Conservation (phyloP, 35 echinoderm and acorn worm species). For the Nesometra sesokonis region DNA sequence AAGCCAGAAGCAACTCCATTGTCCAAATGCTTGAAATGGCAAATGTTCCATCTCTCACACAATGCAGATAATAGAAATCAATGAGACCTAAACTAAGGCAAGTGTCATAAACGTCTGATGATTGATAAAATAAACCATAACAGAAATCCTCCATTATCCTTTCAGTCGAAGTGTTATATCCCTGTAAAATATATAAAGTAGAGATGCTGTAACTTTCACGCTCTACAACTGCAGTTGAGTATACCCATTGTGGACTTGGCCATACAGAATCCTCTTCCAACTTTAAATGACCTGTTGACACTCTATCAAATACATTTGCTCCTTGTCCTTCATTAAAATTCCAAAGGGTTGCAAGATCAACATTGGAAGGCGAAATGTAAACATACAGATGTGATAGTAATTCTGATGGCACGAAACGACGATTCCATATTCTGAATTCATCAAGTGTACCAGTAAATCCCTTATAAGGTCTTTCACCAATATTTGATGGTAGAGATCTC, state of each 20-base stretch:
- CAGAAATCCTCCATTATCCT: background rate
- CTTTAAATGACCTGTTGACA: constrained; percentile 14
- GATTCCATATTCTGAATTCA: constrained; percentile 75
- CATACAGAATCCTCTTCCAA: constrained; percentile 28
- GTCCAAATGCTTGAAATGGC: background rate
- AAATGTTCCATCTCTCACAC: constrained; percentile 38
- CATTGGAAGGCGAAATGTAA: background rate
- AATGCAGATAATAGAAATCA: constrained; percentile 47
- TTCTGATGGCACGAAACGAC: constrained; percentile 8
- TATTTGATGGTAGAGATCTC: constrained; percentile 29
- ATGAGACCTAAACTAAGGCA: constrained; percentile 6
- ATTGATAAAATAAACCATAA: background rate
- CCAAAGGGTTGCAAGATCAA: constrained; percentile 49
- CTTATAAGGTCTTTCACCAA: constrained; percentile 23
- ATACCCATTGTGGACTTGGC: constrained; percentile 48
- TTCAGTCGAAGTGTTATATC: background rate
- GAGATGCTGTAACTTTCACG: background rate
- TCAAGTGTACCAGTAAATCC: constrained; percentile 75
- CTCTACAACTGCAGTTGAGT: constrained; percentile 39
- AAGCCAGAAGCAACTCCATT: constrained; percentile 68
- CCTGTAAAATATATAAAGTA: background rate
- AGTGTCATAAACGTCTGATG: constrained; percentile 3
- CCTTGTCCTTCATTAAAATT: constrained; percentile 71
- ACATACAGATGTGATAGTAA: constrained; percentile 8
- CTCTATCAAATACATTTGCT: constrained; percentile 32